Conservation (phyloP, 1,140 invertebrate genomes). For the Zaprionus capensis region DNA sequence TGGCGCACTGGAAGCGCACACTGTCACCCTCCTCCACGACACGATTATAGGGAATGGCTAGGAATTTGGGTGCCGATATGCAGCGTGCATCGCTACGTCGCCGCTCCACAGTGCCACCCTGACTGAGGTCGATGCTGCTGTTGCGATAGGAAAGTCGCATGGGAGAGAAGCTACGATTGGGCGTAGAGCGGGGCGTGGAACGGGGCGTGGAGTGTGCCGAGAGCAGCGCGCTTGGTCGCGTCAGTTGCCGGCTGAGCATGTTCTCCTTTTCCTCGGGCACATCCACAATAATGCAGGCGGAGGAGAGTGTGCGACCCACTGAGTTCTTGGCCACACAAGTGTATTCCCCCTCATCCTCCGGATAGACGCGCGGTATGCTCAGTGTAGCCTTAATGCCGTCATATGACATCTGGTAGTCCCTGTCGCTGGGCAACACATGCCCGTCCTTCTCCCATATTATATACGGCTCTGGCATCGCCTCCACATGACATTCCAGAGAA, state of each 20-base stretch:
- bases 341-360: constrained; percentile 96
- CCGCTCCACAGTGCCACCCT: constrained; percentile 76
- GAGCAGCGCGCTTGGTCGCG: constrained; percentile 87
- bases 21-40: constrained; percentile 93
- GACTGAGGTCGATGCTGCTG: constrained; percentile 69
- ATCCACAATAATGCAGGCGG: constrained; percentile 92
- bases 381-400: constrained; percentile 89
- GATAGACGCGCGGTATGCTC: constrained; percentile 90
- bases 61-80: constrained; percentile 91
- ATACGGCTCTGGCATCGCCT: constrained; percentile 88
- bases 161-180: constrained; percentile 88
- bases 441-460: constrained; percentile 92
- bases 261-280: constrained; percentile 93
- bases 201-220: constrained; percentile 89
- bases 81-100: constrained; percentile 84
- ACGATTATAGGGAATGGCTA: constrained; percentile 93
- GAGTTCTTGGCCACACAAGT: constrained; percentile 92
- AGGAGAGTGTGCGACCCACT: constrained; percentile 91
- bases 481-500: constrained; percentile 90
- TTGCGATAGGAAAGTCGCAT: constrained; percentile 68
- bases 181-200: constrained; percentile 89
- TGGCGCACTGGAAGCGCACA: constrained; percentile 91
- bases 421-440: constrained; percentile 87
- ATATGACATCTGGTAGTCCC: constrained; percentile 88
- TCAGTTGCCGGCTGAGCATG: constrained; percentile 88